phyloP scores from a whole-genome alignment of 2,113 vertebrate species.

The Garra rufa region DNA sequence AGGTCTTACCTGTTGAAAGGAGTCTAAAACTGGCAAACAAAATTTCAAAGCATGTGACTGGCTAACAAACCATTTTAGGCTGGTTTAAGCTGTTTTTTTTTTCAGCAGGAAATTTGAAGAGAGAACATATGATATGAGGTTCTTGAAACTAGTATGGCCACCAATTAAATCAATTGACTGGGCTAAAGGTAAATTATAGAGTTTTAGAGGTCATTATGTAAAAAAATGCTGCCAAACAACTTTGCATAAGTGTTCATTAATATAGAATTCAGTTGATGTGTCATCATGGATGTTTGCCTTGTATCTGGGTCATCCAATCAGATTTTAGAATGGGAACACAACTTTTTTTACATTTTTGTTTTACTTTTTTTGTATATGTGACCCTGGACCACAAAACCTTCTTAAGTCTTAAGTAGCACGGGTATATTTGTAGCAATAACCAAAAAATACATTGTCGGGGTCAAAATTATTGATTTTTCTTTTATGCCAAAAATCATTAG shows the following conservation, averaged over 20 bases:
- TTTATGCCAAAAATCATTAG: too few species aligned
- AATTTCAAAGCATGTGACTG: too few species aligned
- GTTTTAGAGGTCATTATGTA: not conserved
- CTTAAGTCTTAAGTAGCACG: too few species aligned
- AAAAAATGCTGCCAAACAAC: not conserved
- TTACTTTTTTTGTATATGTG: not conserved
- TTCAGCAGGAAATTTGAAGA: not conserved
- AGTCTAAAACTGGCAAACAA: not conserved
- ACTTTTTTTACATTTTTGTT: not conserved
- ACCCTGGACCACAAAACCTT: too few species aligned
- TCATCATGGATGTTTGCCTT: not conserved
- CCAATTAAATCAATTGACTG: not conserved
- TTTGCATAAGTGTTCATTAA: not conserved
- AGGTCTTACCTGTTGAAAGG: not conserved
- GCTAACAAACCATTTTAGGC: not conserved
- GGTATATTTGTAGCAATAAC: too few species aligned
- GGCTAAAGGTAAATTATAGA: not conserved
- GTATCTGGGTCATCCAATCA: not conserved
- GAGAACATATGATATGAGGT: not conserved
- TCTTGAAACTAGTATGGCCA: not conserved
- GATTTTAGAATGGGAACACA: not conserved
- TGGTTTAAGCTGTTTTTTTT: not conserved
- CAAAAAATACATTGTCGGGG: too few species aligned
- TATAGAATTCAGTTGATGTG: not conserved
- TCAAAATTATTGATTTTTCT: too few species aligned